These are phyloP conservation scores for Luehdorfia chinensis DNA, from an alignment of 1,140 invertebrate genomes.

Conservation along the genomic window DNA sequence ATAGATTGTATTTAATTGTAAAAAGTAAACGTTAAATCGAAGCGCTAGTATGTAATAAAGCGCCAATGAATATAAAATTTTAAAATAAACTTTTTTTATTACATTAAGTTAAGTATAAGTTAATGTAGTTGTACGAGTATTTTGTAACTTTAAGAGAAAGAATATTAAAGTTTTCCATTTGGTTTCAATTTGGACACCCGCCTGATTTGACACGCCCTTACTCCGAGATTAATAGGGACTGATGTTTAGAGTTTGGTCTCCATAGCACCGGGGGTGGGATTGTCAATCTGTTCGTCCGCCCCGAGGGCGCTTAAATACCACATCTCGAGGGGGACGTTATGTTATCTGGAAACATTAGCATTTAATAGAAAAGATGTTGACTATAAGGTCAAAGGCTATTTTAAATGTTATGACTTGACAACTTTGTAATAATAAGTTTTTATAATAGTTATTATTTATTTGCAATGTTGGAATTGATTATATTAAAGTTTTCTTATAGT, in stretches of 20 bases:
- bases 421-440: too few species aligned
- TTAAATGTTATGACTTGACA: slow-evolving; percentile 4
- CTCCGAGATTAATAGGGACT: slow-evolving; percentile 64
- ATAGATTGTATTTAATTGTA: too few species aligned
- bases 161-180: not conserved
- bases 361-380: slow-evolving; percentile 36
- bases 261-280: slow-evolving; percentile 53
- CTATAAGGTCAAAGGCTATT: slow-evolving; percentile 34
- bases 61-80: too few species aligned
- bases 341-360: slow-evolving; percentile 54
- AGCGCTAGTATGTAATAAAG: too few species aligned
- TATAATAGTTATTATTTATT: too few species aligned
- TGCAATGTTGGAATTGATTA: too few species aligned
- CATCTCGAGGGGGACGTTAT: slow-evolving; percentile 61
- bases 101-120: too few species aligned
- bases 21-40: too few species aligned
- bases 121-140: not conserved
- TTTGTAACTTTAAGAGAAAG: not conserved
- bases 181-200: slow-evolving; percentile 24
- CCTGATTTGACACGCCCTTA: slow-evolving; percentile 52
- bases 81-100: too few species aligned
- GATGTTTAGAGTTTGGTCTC: slow-evolving; percentile 63
- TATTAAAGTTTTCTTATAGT: too few species aligned
- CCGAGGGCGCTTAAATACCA: slow-evolving; percentile 56
- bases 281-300: slow-evolving; percentile 45